Evolutionary conservation across 2,797 vertebrate species (phyloP).

Genomic region (Neosilurus hyrtlii): DNA sequence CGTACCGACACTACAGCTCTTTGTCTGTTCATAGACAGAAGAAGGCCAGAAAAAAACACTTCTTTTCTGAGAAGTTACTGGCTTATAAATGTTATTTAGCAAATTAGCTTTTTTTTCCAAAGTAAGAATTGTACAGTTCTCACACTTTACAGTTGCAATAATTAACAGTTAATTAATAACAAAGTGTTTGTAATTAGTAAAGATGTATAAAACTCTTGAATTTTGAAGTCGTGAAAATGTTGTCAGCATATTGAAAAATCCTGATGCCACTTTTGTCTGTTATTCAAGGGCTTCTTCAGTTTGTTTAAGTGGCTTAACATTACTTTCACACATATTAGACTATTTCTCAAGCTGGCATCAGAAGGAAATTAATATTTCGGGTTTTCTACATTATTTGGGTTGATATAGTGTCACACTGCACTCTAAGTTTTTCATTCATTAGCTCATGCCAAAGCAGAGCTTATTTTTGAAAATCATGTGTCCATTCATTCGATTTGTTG

Average conservation of each 20-base stretch:
- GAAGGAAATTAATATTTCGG: neutral
- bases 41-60: slow-evolving; percentile 52
- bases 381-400: neutral
- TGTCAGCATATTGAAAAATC: neutral
- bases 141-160: neutral
- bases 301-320: neutral
- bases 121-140: slow-evolving; percentile 44
- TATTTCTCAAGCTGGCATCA: neutral
- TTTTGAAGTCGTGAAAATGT: neutral
- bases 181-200: neutral
- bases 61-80: slow-evolving; percentile 54
- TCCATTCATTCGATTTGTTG: too few relatives aligned
- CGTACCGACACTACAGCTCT: slow-evolving; percentile 44
- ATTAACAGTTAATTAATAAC: neutral
- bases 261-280: neutral
- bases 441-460: too few relatives aligned
- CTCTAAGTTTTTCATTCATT: too few relatives aligned
- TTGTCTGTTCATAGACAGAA: slow-evolving; percentile 47
- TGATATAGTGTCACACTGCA: neutral
- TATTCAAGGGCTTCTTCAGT: neutral
- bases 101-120: slow-evolving; percentile 31
- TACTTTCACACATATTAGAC: slow-evolving; percentile 11
- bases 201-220: neutral
- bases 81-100: slow-evolving; percentile 21
- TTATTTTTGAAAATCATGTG: too few relatives aligned